Percentiles rank a stretch among this genome's conserved stretches.
phyloP scores from a whole-genome alignment of 2,797 vertebrate genomes.

The Champsocephalus esox region DNA sequence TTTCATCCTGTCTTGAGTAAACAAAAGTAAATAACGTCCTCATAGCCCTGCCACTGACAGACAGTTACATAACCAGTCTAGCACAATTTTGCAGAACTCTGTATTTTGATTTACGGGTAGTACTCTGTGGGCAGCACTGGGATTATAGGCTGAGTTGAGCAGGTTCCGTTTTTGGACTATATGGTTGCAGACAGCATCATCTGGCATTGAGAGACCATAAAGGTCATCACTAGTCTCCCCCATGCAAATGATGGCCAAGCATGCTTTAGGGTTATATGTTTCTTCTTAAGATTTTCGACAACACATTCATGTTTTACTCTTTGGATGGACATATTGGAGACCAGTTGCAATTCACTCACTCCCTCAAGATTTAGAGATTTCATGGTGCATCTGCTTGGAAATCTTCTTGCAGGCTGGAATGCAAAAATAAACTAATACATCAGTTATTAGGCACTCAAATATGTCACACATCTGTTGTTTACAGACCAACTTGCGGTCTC shows the following conservation, averaged over 20 bases:
- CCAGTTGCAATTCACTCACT: constrained; percentile 32
- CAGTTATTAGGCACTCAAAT: constrained; percentile 43
- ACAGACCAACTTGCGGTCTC: constrained; percentile 31
- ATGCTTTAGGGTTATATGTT: not conserved
- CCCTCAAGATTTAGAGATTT: constrained; percentile 42
- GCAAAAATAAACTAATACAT: constrained; percentile 53
- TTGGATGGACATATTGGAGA: constrained; percentile 1
- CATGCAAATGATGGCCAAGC: not conserved
- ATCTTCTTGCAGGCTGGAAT: constrained; percentile 33
- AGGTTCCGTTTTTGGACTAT: constrained; percentile 30
- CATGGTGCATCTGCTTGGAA: constrained; percentile 46
- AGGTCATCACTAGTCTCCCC: constrained; percentile 17
- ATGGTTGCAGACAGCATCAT: constrained; percentile 20
- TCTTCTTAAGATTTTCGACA: constrained; percentile 9
- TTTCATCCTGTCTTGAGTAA: constrained; percentile 23
- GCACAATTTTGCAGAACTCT: constrained; percentile 61
- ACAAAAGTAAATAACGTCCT: constrained; percentile 15
- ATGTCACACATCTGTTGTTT: constrained; percentile 69
- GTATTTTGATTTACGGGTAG: constrained; percentile 50
- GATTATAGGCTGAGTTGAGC: constrained; percentile 72
- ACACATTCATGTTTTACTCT: constrained; percentile 5
- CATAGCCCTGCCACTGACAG: constrained; percentile 42
- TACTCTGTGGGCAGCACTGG: constrained; percentile 54
- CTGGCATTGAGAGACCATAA: constrained; percentile 11
- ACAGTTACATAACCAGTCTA: constrained; percentile 67